Base-by-base conservation (phyloP, 2,113 vertebrate genomes). In the Seriola aureovittata region DNA sequence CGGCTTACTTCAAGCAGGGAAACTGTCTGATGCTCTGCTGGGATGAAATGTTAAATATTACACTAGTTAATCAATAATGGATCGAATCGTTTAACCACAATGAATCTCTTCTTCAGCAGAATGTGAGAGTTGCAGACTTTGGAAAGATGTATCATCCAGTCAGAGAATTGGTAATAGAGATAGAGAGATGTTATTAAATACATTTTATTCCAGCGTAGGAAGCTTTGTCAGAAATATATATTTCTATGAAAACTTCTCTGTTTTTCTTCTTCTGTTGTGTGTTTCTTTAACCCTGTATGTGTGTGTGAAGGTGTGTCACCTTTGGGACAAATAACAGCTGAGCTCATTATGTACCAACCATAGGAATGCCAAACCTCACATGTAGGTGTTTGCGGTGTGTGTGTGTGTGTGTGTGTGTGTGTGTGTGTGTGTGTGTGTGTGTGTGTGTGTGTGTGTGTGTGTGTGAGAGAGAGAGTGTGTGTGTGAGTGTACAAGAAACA, bases 261-360 rank as follows among this genome's bases (percentile, higher is more conserved):
- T 64, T 19, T 8, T 42, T 42, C 10, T 50, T 17, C 48, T 19
- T 5, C 4, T 48, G 40, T 13, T 44, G 42, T 44, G 12, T 50
- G 46, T 50, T 58, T 9, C 64, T 65, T 65, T 0, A 29, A 16
- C 19, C 36, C 4, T 65, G 34, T 36, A 16, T 46, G 29, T 40
- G 62, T 72, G 71, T 76, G 34, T 58, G 25, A 46, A 25, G 36
- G 70, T 80, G 62, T 67, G 25, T 55, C 40, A 55, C 62, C 69
- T 71, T 16, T 38, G 62, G 67, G 54, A 50, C 6, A 46, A 52
- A 21, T 74, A 78, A 58, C 60, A 59, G 48, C 34, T 86, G 71
- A 73, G 38, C 73, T 83, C 50, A 68, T 80, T 73, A 52, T 73
- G 65, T 70, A 78, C 66, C 73, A 63, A 59, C 23, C 55, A 40